Conservation (phyloP, 2,888 invertebrate genomes). For the Euphydryas editha region DNA sequence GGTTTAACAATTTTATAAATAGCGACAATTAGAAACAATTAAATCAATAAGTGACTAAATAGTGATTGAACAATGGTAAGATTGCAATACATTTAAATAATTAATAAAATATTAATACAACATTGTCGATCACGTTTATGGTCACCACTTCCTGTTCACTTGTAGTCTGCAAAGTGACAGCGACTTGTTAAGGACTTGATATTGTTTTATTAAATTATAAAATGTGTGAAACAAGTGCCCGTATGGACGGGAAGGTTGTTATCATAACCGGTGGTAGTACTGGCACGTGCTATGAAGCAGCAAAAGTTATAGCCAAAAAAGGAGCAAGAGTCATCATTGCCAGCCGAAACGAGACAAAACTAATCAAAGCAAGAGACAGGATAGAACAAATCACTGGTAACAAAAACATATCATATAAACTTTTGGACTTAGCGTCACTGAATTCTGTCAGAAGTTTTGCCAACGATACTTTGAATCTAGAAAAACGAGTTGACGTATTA, state of each 20-base stretch:
- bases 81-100: slow-evolving; percentile 24
- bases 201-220: slow-evolving; percentile 28
- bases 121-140: slow-evolving; percentile 38
- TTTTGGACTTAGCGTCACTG: slow-evolving; percentile 73
- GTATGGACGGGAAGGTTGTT: slow-evolving; percentile 66
- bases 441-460: slow-evolving; percentile 82
- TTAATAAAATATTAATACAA: slow-evolving; percentile 41
- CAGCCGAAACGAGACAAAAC: slow-evolving; percentile 76
- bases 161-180: slow-evolving; percentile 39
- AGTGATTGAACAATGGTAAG: slow-evolving; percentile 28
- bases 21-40: not conserved
- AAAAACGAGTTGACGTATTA: slow-evolving; percentile 75
- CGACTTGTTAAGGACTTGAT: slow-evolving; percentile 23
- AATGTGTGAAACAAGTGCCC: slow-evolving; percentile 58
- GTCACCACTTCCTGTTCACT: slow-evolving; percentile 41
- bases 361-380: slow-evolving; percentile 60
- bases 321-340: slow-evolving; percentile 80
- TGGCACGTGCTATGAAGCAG: slow-evolving; percentile 73
- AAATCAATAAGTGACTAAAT: not conserved
- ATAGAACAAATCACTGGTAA: slow-evolving; percentile 65
- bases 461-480: slow-evolving; percentile 64
- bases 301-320: slow-evolving; percentile 69
- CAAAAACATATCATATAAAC: slow-evolving; percentile 57
- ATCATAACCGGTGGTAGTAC: slow-evolving; percentile 73
- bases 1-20: not conserved